Conservation (phyloP, 2,888 invertebrate species). For the Phrixothrix hirtus region DNA sequence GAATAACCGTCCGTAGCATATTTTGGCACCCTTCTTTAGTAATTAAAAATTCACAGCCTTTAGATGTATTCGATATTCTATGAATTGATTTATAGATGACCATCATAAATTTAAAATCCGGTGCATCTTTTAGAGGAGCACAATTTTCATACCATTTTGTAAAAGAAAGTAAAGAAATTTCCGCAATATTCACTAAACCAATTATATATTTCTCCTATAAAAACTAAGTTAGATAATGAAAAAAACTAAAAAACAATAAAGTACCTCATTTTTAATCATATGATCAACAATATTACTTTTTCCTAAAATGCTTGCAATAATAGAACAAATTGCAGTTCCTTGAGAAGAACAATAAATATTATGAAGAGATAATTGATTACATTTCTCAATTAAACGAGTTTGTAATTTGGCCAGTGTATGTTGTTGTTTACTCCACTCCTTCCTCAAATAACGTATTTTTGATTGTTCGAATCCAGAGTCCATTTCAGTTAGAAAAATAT, state of each 20-base stretch:
- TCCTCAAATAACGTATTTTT: constrained; percentile 10
- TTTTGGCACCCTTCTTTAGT: constrained; percentile 8
- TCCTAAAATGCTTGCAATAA: constrained; percentile 3
- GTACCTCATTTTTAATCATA: not conserved
- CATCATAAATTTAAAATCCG: constrained; percentile 14
- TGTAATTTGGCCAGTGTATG: constrained; percentile 15
- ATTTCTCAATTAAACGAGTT: constrained; percentile 9
- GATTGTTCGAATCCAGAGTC: constrained; percentile 9
- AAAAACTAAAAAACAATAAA: too few species aligned
- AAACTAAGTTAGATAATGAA: not conserved
- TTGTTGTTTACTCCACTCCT: constrained; percentile 21
- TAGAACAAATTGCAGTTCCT: constrained; percentile 12
- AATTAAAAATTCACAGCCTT: constrained; percentile 7
- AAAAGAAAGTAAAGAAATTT: constrained; percentile 12
- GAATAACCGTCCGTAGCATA: constrained; percentile 1
- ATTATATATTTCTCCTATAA: constrained; percentile 9
- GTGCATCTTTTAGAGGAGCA: constrained; percentile 13
- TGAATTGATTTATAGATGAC: constrained; percentile 10
- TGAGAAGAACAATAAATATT: constrained; percentile 17
- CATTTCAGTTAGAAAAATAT: constrained; percentile 8
- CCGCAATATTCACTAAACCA: constrained; percentile 16
- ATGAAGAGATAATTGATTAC: constrained; percentile 7
- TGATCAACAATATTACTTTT: not conserved
- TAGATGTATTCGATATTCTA: not conserved
- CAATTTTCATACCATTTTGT: constrained; percentile 9